Evolutionary conservation across 2,797 vertebrate species (phyloP), one percentile per base, ranked within the genome.

Genomic region (Chelon auratus): DNA sequence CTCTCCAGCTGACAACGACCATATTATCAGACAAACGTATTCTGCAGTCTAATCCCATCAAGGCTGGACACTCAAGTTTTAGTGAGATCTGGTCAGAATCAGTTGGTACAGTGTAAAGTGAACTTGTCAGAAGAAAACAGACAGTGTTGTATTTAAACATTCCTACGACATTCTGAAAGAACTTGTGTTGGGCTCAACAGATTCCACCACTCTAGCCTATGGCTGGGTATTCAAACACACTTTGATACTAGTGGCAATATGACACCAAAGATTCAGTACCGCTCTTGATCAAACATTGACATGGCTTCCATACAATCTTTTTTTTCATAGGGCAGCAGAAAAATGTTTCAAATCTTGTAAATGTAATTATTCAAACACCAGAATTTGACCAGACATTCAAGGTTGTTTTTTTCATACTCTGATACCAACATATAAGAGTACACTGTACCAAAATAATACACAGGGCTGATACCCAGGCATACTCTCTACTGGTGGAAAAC

Each of bases 171-270:
- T 62, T 71, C 30, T 39, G 36, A 68, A 15, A 47, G 57, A 53
- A 33, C 56, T 39, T 53, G 18, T 10, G 20, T 74, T 73, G 74
- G 66, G 68, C 68, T 52, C 45, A 18, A 30, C 45, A 63, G 60
- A 47, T 43, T 43, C 42, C 42, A 43, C 42, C 42, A 43, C 42
- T 43, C 4, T 14, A 17, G 42, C 5, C 17, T 17, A 30, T 55
- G 24, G 26, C 69, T 33, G 53, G 33, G 68, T 18, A 30, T 66
- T 43, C 17, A 3, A 47, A 47, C 17, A 18, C 3, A n/a, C 17
- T 47, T 47, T 10, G 17, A 47, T 18, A 3, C n/a, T 5, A 43
- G 12, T 14, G 12, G 13, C 14, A n/a, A 17, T 7, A 45, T 7
- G 0, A 17, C 7, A 7, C 17, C 14, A 15, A 45, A 22, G 14